Percentiles rank a stretch among this genome's conserved stretches.
phyloP scores from a whole-genome alignment of 2,888 invertebrate genomes.

The Oscheius onirici region DNA sequence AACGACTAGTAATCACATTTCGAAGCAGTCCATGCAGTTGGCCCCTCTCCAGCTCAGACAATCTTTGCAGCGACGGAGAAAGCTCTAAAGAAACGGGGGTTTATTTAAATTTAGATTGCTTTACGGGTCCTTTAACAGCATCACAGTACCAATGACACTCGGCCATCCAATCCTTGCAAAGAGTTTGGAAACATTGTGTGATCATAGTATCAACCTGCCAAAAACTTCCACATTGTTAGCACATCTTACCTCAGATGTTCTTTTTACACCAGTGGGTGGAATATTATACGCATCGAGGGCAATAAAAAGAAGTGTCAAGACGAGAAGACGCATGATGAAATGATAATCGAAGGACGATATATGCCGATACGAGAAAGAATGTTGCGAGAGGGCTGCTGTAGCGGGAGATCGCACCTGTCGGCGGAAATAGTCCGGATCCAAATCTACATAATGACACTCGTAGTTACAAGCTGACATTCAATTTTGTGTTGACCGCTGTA shows the following conservation, averaged over 20 bases:
- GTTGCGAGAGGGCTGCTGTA: not conserved
- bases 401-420: not conserved
- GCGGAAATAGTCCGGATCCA: constrained; percentile 6
- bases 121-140: constrained; percentile 57
- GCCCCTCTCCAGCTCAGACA: constrained; percentile 60
- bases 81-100: constrained; percentile 40
- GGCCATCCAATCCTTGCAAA: constrained; percentile 66
- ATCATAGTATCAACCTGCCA: constrained; percentile 63
- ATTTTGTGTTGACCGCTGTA: too few relatives aligned
- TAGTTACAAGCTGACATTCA: too few relatives aligned
- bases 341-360: not conserved
- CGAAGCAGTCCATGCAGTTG: constrained; percentile 64
- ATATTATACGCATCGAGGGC: constrained; percentile 42
- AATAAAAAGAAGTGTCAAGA: not conserved
- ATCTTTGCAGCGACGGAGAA: constrained; percentile 56
- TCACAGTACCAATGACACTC: constrained; percentile 68
- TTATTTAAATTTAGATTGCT: constrained; percentile 2
- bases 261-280: constrained; percentile 51
- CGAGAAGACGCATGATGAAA: constrained; percentile 11
- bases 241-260: constrained; percentile 38
- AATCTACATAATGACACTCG: too few relatives aligned
- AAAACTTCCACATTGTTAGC: not conserved
- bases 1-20: constrained; percentile 41
- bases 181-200: constrained; percentile 60
- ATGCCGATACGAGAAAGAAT: not conserved